Evolutionary conservation across 2,888 invertebrate species (phyloP), one percentile per base, ranked within the genome.

Genomic region (Cremastinae sp.): DNA sequence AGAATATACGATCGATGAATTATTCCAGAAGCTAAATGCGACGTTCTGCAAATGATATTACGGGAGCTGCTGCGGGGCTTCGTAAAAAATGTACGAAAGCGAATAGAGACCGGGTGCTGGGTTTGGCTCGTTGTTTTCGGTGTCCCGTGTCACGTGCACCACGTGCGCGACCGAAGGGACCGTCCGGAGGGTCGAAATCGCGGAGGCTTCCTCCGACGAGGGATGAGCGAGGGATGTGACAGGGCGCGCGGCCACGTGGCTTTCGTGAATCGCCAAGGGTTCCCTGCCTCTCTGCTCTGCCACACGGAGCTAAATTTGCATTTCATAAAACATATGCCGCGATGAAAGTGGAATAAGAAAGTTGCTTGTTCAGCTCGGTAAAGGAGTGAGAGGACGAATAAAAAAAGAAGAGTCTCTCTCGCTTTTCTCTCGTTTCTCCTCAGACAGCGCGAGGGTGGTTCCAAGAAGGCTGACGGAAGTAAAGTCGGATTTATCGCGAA

Each of bases 311-410:
- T 74, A 82, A 84, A 85, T 85, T 86, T 85, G 82, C 84, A 82
- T 84, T 84, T 84, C 81, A 83, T 83, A 84, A 86, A 85, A 83
- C 84, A 83, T 83, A 83, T 83, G 84, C 78, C 79, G 74, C 71
- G 79, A n/a, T n/a, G n/a, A 78, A 81, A 79, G 79, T 80, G 78
- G 79, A 68, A 79, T 73, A 75, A 73, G 75, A 76, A 81, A 79
- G 78, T 82, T 70, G 81, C 82, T 78, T 79, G 80, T 79, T 81
- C 81, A 79, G 82, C 82, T 69, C 68, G 78, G 70, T 61, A 69
- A 69, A 69, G 78, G 72, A 76, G 78, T 72, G 65, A 70, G 59
- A 72, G 75, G 58, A 53, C 53, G 51, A 18, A 51, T 14, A 53
- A 59, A 10, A 34, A 45, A 38, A 66, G 66, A 66, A 71, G 34